A percentile compares a stretch with the other conserved stretches of the same genome.
These are phyloP conservation scores for Phataginus tricuspis DNA, from an alignment of 2,797 vertebrate genomes.

Conservation along the genomic window DNA sequence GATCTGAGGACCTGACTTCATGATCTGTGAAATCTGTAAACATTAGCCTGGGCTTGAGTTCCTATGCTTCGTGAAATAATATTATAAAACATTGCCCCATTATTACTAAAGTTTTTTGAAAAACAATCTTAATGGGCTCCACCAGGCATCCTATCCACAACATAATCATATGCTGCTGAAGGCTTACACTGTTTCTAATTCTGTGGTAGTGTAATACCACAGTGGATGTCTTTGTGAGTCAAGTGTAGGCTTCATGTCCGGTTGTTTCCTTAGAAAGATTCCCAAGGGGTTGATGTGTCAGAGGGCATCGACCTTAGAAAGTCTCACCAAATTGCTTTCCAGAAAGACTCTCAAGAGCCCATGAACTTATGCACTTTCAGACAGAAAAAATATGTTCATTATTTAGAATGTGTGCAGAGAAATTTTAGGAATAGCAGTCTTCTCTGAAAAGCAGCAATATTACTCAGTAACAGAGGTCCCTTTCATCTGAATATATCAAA, in stretches of 20 bases:
- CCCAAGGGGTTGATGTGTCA: not conserved
- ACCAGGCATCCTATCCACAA: not conserved
- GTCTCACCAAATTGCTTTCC: not conserved
- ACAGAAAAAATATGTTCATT: not conserved
- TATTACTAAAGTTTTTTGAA: not conserved
- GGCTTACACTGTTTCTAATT: not conserved
- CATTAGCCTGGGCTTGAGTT: not conserved
- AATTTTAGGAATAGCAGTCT: not conserved
- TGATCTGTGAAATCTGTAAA: not conserved
- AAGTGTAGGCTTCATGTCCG: not conserved
- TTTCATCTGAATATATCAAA: conserved; percentile 52
- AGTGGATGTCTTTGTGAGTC: not conserved
- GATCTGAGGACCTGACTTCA: not conserved
- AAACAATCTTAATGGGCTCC: not conserved
- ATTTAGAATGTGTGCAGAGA: not conserved
- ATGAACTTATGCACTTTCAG: not conserved
- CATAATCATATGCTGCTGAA: not conserved
- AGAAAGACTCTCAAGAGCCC: conserved; percentile 9
- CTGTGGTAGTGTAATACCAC: not conserved
- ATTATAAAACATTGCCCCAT: not conserved
- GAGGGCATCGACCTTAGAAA: not conserved
- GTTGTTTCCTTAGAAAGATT: not conserved
- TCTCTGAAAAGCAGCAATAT: not conserved
- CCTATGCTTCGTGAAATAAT: not conserved
- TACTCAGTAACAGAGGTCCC: not conserved